Evolutionary conservation across 2,888 invertebrate genomes (phyloP), one percentile per base, ranked within the genome.

Genomic region (Diaphora mendica): DNA sequence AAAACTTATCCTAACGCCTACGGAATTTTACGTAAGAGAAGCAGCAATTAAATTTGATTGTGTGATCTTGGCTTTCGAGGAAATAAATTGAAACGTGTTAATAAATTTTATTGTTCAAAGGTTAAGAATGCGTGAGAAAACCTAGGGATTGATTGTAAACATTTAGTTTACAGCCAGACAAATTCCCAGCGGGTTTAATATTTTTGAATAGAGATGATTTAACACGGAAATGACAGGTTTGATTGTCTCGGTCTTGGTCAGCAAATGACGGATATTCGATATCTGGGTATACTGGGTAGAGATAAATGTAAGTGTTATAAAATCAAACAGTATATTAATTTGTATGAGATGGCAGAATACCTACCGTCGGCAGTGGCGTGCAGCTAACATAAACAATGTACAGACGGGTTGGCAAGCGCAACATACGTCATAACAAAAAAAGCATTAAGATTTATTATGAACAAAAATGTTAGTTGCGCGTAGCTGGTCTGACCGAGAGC

Each of bases 1-100:
- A 89, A 87, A 85, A 87, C 83, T 85, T 87, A 87, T 85, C 85
- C 83, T 77, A 80, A 90, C 93, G 90, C 90, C 90, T 87, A 90
- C 91, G 83, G 81, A 84, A 82, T 82, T 86, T 85, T 87, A 91
- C 91, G 91, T 92, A 93, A 93, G 90, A 93, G 93, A 88, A 91
- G 93, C 93, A 91, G 92, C 93, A 95, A 95, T 95, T 94, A 95
- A 93, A 90, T 89, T 85, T 90, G 91, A 93, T 94, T 94, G 93
- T 94, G 87, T 82, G 85, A 86, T 85, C 88, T 85, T 87, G 84
- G 87, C 85, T 89, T 88, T 89, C 86, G 82, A 87, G 83, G 86
- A 88, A 91, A 92, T 92, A 91, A 91, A 92, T 92, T 91, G 91
- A 91, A 91, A 93, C 86, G 93, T 94, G 94, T 93, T 94, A 94